A percentile compares a stretch with the other conserved stretches of the same genome.
Conservation (phyloP, 1,140 invertebrate species). For the Penaeus japonicus region DNA sequence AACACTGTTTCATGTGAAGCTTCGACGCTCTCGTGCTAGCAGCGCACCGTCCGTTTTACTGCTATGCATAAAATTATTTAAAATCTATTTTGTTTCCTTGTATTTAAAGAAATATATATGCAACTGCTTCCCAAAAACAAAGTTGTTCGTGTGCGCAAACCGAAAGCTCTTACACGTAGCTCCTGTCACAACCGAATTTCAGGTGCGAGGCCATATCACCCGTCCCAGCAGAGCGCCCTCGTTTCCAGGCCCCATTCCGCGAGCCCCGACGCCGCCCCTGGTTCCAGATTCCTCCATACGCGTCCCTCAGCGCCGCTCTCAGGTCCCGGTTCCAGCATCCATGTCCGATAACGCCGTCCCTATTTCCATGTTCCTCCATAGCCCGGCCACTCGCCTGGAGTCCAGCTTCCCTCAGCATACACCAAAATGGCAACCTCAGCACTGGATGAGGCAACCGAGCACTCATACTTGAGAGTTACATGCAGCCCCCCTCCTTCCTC, state of each 20-base stretch:
- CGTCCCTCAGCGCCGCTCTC: not conserved
- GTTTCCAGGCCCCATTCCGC: not conserved
- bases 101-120: too few species aligned
- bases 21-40: too few species aligned
- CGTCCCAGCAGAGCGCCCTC: not conserved
- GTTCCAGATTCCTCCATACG: not conserved
- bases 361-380: not conserved
- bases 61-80: too few species aligned
- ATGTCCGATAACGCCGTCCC: not conserved
- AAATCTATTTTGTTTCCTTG: too few species aligned
- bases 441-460: not conserved
- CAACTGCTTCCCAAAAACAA: too few species aligned
- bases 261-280: not conserved
- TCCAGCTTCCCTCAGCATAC: not conserved
- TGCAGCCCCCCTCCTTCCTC: not conserved
- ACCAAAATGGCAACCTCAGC: constrained; percentile 40
- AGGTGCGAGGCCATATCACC: too few species aligned
- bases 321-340: not conserved
- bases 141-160: too few species aligned
- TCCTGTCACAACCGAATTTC: too few species aligned
- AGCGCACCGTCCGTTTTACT: too few species aligned
- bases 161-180: too few species aligned
- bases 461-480: not conserved
- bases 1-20: too few species aligned
- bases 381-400: not conserved